A percentile compares a stretch with the other conserved stretches of the same genome.
Evolutionary conservation across 2,888 invertebrate species (phyloP).

Genomic region (Parnassius mnemosyne): DNA sequence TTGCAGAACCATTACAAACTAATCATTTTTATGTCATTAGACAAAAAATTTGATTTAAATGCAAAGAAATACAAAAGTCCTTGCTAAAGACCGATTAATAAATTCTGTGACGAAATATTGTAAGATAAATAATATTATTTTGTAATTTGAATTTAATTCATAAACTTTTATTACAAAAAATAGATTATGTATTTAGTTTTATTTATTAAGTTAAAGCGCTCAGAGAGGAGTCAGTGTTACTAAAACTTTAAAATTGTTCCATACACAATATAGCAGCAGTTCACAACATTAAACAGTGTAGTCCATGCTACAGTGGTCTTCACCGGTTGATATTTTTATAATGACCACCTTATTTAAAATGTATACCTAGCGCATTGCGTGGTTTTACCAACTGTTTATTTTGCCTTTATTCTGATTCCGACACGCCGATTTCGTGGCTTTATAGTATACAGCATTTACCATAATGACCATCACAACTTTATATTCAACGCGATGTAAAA

Average conservation of each 20-base stretch:
- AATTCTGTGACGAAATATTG: too few relatives aligned
- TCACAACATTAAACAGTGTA: slow-evolving; percentile 16
- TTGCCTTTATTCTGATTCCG: slow-evolving; percentile 76
- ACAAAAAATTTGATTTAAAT: too few relatives aligned
- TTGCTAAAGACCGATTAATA: too few relatives aligned
- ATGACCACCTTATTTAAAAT: slow-evolving; percentile 56
- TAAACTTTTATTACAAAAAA: too few relatives aligned
- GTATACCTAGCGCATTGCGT: slow-evolving; percentile 49
- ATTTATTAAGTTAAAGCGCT: too few relatives aligned
- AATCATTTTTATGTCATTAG: too few relatives aligned
- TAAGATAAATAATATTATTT: too few relatives aligned
- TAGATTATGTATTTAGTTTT: too few relatives aligned
- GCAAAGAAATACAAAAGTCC: background rate
- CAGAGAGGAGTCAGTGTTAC: too few relatives aligned
- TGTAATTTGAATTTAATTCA: too few relatives aligned
- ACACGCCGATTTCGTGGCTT: slow-evolving; percentile 79
- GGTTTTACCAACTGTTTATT: slow-evolving; percentile 73
- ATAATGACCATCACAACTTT: slow-evolving; percentile 76
- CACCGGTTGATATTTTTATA: slow-evolving; percentile 56
- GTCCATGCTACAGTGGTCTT: slow-evolving; percentile 25
- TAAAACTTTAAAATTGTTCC: too few relatives aligned
- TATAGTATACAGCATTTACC: slow-evolving; percentile 74
- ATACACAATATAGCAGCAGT: slow-evolving; percentile 16
- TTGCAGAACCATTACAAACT: too few relatives aligned
- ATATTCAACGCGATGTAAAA: slow-evolving; percentile 44